Percentiles rank a stretch among this genome's conserved stretches.
Conservation (phyloP, 2,888 invertebrate species). For the Protonemura montana region DNA sequence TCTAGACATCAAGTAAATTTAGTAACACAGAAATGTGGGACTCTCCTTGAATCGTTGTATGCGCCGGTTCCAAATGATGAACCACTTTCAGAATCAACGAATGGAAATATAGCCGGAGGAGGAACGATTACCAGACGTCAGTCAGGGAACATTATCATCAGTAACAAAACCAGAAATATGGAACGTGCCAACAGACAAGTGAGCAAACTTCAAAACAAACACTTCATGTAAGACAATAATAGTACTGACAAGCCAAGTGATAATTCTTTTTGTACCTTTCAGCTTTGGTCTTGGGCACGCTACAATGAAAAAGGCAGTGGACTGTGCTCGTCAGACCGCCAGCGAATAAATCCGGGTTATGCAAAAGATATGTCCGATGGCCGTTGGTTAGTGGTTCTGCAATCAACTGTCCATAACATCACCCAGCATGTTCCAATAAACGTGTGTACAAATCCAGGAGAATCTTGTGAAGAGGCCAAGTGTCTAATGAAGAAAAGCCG, state of each 20-base stretch:
- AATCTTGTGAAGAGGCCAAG: constrained; percentile 47
- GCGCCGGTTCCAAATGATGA: constrained; percentile 47
- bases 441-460: constrained; percentile 51
- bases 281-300: constrained; percentile 49
- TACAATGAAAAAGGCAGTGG: constrained; percentile 24
- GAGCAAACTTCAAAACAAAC: neutral
- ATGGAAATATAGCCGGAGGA: neutral
- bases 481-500: constrained; percentile 46
- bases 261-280: neutral
- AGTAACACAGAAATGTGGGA: constrained; percentile 47
- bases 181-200: constrained; percentile 50
- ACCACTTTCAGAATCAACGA: neutral
- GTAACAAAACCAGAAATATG: constrained; percentile 44
- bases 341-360: constrained; percentile 53
- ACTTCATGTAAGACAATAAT: too few species aligned
- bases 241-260: too few species aligned
- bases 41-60: constrained; percentile 47
- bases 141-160: neutral
- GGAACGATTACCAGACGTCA: neutral
- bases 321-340: constrained; percentile 52
- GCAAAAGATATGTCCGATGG: constrained; percentile 53
- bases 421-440: constrained; percentile 53
- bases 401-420: constrained; percentile 50
- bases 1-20: constrained; percentile 49
- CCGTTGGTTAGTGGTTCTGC: constrained; percentile 54